Evolutionary conservation across 1,140 invertebrate species (phyloP).

Genomic region (Euwallacea fornicatus): DNA sequence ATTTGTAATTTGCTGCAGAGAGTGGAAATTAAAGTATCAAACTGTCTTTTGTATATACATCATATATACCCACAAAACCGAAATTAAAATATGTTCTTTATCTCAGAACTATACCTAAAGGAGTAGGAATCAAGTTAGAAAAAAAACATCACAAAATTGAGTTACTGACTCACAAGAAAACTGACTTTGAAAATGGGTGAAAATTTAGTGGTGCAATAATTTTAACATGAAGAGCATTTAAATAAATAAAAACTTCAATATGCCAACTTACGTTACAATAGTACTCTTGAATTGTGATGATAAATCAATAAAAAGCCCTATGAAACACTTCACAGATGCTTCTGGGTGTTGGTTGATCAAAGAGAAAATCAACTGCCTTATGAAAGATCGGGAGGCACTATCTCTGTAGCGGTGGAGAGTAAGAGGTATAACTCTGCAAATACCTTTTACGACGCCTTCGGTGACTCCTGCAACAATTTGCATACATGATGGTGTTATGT

Average conservation of each 20-base stretch:
- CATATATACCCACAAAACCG: too few relatives aligned
- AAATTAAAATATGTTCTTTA: too few relatives aligned
- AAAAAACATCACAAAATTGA: conserved; percentile 47
- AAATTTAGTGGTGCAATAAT: conserved; percentile 27
- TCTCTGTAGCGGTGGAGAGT: conserved; percentile 79
- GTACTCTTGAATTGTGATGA: conserved; percentile 66
- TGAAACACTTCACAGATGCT: conserved; percentile 69
- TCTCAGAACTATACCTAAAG: too few relatives aligned
- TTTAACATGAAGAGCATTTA: too few relatives aligned
- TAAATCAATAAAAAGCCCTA: conserved; percentile 63
- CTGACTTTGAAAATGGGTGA: conserved; percentile 7
- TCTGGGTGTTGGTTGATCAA: conserved; percentile 67
- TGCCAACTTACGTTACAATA: conserved; percentile 66
- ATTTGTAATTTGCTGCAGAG: too few relatives aligned
- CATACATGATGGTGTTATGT: not conserved
- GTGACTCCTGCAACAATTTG: conserved; percentile 64
- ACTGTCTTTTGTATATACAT: too few relatives aligned
- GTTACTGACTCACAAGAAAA: too few relatives aligned
- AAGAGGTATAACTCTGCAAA: conserved; percentile 72
- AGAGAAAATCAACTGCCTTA: conserved; percentile 68
- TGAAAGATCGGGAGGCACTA: conserved; percentile 71
- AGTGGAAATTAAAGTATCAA: too few relatives aligned
- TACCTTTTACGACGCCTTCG: conserved; percentile 74
- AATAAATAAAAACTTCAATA: conserved; percentile 38
- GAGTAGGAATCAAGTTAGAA: too few relatives aligned